Evolutionary conservation across 2,888 invertebrate species (phyloP).

Genomic region (Napeogenes sylphis): DNA sequence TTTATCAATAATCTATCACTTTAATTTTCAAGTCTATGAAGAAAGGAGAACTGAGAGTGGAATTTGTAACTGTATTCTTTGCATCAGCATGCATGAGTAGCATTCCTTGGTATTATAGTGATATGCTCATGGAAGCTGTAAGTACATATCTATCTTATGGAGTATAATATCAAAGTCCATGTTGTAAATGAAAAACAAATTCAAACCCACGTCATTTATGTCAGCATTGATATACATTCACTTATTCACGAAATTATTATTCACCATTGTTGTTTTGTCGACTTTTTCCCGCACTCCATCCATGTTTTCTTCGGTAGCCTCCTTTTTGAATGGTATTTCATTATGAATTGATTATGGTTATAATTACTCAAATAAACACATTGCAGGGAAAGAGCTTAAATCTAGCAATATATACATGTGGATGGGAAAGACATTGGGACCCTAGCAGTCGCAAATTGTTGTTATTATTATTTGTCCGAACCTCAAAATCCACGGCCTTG

Average conservation of each 20-base stretch:
- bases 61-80: conserved; percentile 41
- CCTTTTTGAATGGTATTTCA: no score
- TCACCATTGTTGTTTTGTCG: no score
- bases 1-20: background rate
- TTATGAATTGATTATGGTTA: no score
- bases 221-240: no score
- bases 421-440: conserved; percentile 42
- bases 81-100: conserved; percentile 35
- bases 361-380: no score
- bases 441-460: conserved; percentile 34
- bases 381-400: conserved; percentile 41
- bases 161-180: no score
- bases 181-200: no score
- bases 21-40: conserved; percentile 30
- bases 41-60: conserved; percentile 37
- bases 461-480: conserved; percentile 33
- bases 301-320: no score
- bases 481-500: conserved; percentile 38
- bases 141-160: background rate
- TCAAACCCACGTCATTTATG: no score
- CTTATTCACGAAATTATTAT: no score
- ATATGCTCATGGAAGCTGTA: conserved; percentile 46
- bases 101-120: conserved; percentile 42
- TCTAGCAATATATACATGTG: conserved; percentile 40
- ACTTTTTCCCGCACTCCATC: no score